Evolutionary conservation across 2,797 vertebrate genomes (phyloP).

Genomic region (Odontamblyopus rebecca): DNA sequence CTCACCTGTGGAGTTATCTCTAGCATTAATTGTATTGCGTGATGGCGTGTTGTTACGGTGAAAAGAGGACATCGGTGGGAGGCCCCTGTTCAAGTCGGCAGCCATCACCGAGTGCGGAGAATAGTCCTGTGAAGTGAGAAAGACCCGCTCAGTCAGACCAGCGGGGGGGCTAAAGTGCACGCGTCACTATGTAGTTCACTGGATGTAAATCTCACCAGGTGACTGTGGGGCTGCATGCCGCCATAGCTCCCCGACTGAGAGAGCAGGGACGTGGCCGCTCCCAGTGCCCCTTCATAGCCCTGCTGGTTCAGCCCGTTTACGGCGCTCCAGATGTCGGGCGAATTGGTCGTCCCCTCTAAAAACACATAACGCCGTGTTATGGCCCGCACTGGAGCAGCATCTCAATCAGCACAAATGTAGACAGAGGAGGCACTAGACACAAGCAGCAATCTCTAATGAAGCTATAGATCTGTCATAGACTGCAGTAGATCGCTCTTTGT

Average conservation of each 20-base stretch:
- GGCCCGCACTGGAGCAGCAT: constrained; percentile 42
- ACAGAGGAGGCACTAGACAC: constrained; percentile 8
- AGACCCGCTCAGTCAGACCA: constrained; percentile 24
- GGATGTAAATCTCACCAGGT: constrained; percentile 85
- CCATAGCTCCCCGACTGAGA: constrained; percentile 86
- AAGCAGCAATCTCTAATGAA: constrained; percentile 6
- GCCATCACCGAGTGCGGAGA: constrained; percentile 87
- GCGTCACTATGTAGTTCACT: constrained; percentile 20
- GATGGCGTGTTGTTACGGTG: constrained; percentile 82
- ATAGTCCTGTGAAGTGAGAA: constrained; percentile 80
- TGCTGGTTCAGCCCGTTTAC: constrained; percentile 94
- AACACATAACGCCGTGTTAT: constrained; percentile 55
- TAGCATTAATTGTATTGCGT: constrained; percentile 80
- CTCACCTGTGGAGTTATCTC: constrained; percentile 88
- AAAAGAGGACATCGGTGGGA: constrained; percentile 98
- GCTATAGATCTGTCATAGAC: constrained; percentile 12
- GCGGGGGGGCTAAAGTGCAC: constrained; percentile 2
- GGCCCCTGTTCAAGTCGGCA: constrained; percentile 87
- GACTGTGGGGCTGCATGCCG: constrained; percentile 86
- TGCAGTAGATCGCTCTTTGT: constrained; percentile 4
- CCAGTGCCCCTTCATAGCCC: constrained; percentile 90
- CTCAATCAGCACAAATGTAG: constrained; percentile 47
- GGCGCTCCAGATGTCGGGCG: constrained; percentile 94
- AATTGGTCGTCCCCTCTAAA: constrained; percentile 90
- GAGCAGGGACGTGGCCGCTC: constrained; percentile 84